Evolutionary conservation across 2,888 invertebrate species (phyloP).

Genomic region (Hirtodrosophila trivittata): DNA sequence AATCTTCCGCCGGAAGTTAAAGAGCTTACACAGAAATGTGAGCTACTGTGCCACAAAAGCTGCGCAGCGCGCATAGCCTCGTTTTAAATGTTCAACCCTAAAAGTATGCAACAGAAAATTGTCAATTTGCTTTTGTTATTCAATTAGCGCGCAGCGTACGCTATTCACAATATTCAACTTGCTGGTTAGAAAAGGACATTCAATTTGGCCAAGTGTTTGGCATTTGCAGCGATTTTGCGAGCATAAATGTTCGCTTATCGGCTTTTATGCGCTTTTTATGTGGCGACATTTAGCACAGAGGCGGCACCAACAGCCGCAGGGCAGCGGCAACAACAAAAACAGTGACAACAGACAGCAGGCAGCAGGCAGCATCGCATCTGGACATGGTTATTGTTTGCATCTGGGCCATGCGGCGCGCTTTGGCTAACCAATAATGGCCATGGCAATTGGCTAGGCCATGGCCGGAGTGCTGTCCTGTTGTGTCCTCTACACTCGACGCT

Average conservation of each 20-base stretch:
- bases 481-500: slow-evolving; percentile 10
- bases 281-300: slow-evolving; percentile 49
- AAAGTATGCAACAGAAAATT: slow-evolving; percentile 48
- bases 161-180: neutral
- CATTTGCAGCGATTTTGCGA: slow-evolving; percentile 58
- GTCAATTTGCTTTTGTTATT: slow-evolving; percentile 52
- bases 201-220: slow-evolving; percentile 46
- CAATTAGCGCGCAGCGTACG: slow-evolving; percentile 53
- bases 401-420: slow-evolving; percentile 66
- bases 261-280: slow-evolving; percentile 75
- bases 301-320: slow-evolving; percentile 4
- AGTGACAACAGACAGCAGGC: slow-evolving; percentile 1
- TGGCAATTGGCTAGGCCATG: slow-evolving; percentile 65
- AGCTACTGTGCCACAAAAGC: slow-evolving; percentile 26
- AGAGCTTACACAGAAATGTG: slow-evolving; percentile 52
- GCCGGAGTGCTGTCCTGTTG: slow-evolving; percentile 28
- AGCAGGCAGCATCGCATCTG: slow-evolving; percentile 20
- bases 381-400: slow-evolving; percentile 66
- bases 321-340: slow-evolving; percentile 5
- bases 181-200: slow-evolving; percentile 20
- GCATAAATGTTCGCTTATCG: slow-evolving; percentile 77
- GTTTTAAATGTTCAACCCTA: slow-evolving; percentile 33
- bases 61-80: neutral
- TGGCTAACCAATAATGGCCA: slow-evolving; percentile 77
- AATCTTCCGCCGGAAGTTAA: slow-evolving; percentile 79